phyloP scores from a whole-genome alignment of 2,888 invertebrate species.

The Campoplex capitator region DNA sequence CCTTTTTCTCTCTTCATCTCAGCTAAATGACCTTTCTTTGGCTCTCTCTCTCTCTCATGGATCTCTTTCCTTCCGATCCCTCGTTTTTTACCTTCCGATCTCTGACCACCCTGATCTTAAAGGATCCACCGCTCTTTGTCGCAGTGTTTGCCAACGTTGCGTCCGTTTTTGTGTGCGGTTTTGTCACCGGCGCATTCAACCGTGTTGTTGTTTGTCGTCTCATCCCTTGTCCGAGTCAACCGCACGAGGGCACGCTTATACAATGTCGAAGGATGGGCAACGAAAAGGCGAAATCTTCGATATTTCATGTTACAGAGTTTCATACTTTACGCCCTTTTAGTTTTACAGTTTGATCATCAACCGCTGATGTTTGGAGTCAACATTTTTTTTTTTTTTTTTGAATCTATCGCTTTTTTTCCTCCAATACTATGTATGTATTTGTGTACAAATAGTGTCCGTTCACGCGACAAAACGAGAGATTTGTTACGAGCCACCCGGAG shows the following conservation, averaged over 20 bases:
- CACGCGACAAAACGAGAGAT: slow-evolving; percentile 76
- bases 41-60: slow-evolving; percentile 5
- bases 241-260: slow-evolving; percentile 58
- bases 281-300: background rate
- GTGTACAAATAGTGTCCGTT: background rate
- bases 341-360: background rate
- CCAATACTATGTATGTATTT: background rate
- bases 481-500: slow-evolving; percentile 71
- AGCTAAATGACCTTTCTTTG: slow-evolving; percentile 2
- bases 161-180: slow-evolving; percentile 55
- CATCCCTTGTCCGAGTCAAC: slow-evolving; percentile 39
- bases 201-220: slow-evolving; percentile 70
- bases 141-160: slow-evolving; percentile 61
- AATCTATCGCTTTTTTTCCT: background rate
- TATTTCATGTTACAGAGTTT: background rate
- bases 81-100: slow-evolving; percentile 15
- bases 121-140: slow-evolving; percentile 50
- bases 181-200: slow-evolving; percentile 52
- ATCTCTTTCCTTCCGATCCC: slow-evolving; percentile 2
- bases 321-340: slow-evolving; percentile 19
- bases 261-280: slow-evolving; percentile 16
- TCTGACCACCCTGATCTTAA: slow-evolving; percentile 20
- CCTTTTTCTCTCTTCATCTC: background rate
- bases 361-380: background rate
- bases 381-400: background rate